These are phyloP conservation scores for Mallotus villosus DNA, from an alignment of 2,797 vertebrate species.

Conservation along the genomic window DNA sequence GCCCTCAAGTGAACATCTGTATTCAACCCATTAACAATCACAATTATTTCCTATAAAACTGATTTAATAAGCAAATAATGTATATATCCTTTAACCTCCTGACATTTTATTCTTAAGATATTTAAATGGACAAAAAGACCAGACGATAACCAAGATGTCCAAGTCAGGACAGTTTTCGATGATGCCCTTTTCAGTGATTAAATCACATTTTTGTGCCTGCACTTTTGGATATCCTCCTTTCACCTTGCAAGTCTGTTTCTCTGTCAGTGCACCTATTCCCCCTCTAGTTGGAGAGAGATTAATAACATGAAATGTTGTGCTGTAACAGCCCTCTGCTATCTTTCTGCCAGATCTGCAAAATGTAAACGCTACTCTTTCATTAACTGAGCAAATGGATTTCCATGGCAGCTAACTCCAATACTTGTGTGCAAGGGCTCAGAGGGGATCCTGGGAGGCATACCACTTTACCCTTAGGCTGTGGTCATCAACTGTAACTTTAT, in stretches of 20 bases:
- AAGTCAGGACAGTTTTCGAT: background rate
- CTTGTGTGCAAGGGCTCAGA: conserved; percentile 56
- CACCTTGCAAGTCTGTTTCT: conserved; percentile 23
- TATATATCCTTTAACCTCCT: conserved; percentile 3
- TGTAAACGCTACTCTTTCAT: conserved; percentile 55
- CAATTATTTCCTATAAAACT: background rate
- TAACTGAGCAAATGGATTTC: conserved; percentile 63
- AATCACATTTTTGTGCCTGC: conserved; percentile 31
- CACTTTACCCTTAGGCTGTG: conserved; percentile 53
- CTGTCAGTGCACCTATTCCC: conserved; percentile 11
- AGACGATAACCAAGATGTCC: conserved; percentile 1
- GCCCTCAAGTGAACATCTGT: conserved; percentile 22
- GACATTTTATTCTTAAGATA: background rate
- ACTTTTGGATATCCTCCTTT: conserved; percentile 33
- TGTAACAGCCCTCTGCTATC: conserved; percentile 35
- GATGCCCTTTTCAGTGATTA: conserved; percentile 31
- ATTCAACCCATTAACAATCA: conserved; percentile 4
- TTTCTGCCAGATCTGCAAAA: conserved; percentile 66
- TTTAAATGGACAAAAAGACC: conserved; percentile 8
- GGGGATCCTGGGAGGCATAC: conserved; percentile 37
- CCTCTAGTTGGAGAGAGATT: conserved; percentile 41
- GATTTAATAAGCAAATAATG: background rate
- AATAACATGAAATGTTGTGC: conserved; percentile 47
- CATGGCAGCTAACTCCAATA: conserved; percentile 65
- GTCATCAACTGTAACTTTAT: background rate